Conservation (phyloP, 2,888 invertebrate species). For the Teleiodes luculella region DNA sequence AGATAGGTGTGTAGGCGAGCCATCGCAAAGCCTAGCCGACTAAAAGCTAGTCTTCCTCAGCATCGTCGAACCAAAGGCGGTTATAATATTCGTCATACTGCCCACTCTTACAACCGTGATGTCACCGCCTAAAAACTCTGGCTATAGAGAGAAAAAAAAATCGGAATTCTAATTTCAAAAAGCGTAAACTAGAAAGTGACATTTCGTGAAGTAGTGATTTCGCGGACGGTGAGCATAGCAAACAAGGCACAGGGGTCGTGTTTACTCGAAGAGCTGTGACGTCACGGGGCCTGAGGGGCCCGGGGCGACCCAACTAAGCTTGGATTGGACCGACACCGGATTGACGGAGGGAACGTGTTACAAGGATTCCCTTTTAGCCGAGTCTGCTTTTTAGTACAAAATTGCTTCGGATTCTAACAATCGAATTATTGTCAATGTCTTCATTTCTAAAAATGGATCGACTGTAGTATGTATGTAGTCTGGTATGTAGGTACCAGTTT, state of each 20-base stretch:
- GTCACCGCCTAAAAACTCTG: slow-evolving; percentile 30
- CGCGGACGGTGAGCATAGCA: slow-evolving; percentile 27
- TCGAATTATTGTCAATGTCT: too few relatives aligned
- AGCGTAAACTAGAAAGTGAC: too few relatives aligned
- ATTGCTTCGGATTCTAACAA: neutral
- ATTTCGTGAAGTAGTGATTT: neutral
- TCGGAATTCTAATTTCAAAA: too few relatives aligned
- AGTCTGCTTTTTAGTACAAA: neutral
- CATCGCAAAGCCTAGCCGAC: slow-evolving; percentile 67
- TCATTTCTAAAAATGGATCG: too few relatives aligned
- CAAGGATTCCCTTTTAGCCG: slow-evolving; percentile 20
- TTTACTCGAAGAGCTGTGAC: slow-evolving; percentile 51
- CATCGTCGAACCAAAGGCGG: slow-evolving; percentile 50
- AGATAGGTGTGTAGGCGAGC: slow-evolving; percentile 53
- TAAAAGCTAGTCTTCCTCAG: slow-evolving; percentile 57
- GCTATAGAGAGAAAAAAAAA: neutral
- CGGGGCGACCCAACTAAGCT: slow-evolving; percentile 53
- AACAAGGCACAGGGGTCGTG: slow-evolving; percentile 42
- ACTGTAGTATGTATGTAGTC: too few relatives aligned
- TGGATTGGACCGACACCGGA: slow-evolving; percentile 50
- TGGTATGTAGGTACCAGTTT: too few relatives aligned
- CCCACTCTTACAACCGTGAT: slow-evolving; percentile 37
- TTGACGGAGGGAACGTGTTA: slow-evolving; percentile 40
- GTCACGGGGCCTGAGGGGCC: slow-evolving; percentile 56
- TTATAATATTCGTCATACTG: slow-evolving; percentile 58